These are phyloP conservation scores for Phaethon lepturus DNA, from an alignment of 2,113 vertebrate species.

Conservation along the genomic window DNA sequence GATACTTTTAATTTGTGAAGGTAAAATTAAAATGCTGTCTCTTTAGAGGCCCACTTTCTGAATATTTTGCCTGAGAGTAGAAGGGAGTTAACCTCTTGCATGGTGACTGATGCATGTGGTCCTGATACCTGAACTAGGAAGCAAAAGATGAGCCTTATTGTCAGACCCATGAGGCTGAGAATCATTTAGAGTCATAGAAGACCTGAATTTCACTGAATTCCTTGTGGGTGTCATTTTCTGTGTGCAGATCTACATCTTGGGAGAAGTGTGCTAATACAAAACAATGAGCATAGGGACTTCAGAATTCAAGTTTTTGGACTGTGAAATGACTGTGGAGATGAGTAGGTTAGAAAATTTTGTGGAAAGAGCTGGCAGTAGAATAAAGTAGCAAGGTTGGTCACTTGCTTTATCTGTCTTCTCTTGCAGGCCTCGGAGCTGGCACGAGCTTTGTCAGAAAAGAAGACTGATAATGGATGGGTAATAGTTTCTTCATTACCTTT, in stretches of 20 bases:
- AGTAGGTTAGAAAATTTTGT: not conserved
- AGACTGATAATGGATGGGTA: conserved; percentile 82
- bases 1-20: not conserved
- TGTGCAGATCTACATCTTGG: not conserved
- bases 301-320: not conserved
- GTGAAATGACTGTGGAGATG: not conserved
- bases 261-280: not conserved
- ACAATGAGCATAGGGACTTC: not conserved
- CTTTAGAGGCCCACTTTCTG: not conserved
- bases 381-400: not conserved
- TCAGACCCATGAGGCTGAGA: not conserved
- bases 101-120: not conserved
- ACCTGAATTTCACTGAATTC: not conserved
- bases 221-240: not conserved
- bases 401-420: not conserved
- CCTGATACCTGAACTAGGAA: not conserved
- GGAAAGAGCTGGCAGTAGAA: not conserved
- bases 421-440: conserved; percentile 84
- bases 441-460: conserved; percentile 85
- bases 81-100: not conserved
- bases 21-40: not conserved
- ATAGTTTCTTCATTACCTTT: conserved; percentile 51
- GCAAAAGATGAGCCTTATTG: not conserved
- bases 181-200: not conserved
- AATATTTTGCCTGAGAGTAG: not conserved